Evolutionary conservation across 2,888 invertebrate genomes (phyloP).

Genomic region (Frankliniella intonsa): DNA sequence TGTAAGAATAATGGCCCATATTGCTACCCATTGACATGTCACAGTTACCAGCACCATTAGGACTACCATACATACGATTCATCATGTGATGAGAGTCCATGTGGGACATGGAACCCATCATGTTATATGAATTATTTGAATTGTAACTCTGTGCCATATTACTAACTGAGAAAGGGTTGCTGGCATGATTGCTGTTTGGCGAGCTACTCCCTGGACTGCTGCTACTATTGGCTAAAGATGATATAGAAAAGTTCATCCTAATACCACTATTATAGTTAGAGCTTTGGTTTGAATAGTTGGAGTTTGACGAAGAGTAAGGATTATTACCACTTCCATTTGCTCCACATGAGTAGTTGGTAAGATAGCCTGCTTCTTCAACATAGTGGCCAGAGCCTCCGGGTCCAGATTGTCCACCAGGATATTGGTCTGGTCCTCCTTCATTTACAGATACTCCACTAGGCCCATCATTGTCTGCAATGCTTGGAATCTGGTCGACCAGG

Average conservation of each 20-base stretch:
- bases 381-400: conserved; percentile 36
- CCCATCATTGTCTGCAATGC: conserved; percentile 68
- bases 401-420: conserved; percentile 34
- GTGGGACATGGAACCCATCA: conserved; percentile 48
- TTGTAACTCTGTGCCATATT: conserved; percentile 46
- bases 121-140: conserved; percentile 41
- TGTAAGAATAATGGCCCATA: conserved; percentile 44
- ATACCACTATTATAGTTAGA: conserved; percentile 37
- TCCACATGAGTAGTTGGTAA: conserved; percentile 40
- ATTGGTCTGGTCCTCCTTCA: conserved; percentile 39
- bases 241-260: conserved; percentile 45
- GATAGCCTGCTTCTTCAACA: conserved; percentile 41
- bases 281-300: conserved; percentile 39
- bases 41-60: neutral
- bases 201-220: conserved; percentile 2
- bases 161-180: conserved; percentile 49
- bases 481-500: conserved; percentile 85
- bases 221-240: conserved; percentile 41
- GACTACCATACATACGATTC: conserved; percentile 6
- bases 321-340: conserved; percentile 41
- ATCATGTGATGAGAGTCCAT: conserved; percentile 38
- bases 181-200: conserved; percentile 41
- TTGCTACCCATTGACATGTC: conserved; percentile 38
- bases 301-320: conserved; percentile 41
- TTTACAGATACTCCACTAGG: conserved; percentile 41